Percentiles rank a stretch among this genome's conserved stretches.
Evolutionary conservation across 2,797 vertebrate genomes (phyloP).

Genomic region (Borostomias antarcticus): DNA sequence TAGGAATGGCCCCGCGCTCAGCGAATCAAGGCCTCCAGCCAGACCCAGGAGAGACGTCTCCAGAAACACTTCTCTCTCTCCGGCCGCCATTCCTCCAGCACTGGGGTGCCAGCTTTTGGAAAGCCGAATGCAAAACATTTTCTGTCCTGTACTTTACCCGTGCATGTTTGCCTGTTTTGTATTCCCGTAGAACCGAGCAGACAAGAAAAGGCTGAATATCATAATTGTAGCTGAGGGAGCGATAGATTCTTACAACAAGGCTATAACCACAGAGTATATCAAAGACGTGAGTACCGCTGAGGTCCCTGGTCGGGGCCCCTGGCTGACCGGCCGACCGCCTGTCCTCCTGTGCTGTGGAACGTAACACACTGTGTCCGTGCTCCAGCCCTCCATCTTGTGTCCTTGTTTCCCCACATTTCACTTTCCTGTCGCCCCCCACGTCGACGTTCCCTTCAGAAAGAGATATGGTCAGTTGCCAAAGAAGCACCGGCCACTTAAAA

Average conservation of each 20-base stretch:
- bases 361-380: no score
- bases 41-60: not conserved
- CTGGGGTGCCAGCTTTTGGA: constrained; percentile 7
- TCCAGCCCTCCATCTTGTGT: no score
- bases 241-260: constrained; percentile 88
- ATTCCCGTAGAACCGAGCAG: constrained; percentile 87
- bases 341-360: constrained; percentile 2
- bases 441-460: not conserved
- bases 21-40: not conserved
- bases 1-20: not conserved
- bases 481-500: not conserved
- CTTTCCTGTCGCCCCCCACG: not conserved
- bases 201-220: constrained; percentile 97
- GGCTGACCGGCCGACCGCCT: no score
- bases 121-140: constrained; percentile 31
- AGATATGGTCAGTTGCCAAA: not conserved
- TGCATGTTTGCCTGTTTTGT: constrained; percentile 7
- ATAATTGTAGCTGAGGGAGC: constrained; percentile 98
- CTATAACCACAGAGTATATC: constrained; percentile 90
- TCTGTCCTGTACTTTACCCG: constrained; percentile 19
- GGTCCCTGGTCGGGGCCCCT: no score
- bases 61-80: not conserved
- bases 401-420: not conserved
- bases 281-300: constrained; percentile 80
- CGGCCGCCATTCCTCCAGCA: not conserved